These are phyloP conservation scores for Caenorhabditis drosophilae DNA, from an alignment of 2,888 invertebrate genomes.

Conservation along the genomic window DNA sequence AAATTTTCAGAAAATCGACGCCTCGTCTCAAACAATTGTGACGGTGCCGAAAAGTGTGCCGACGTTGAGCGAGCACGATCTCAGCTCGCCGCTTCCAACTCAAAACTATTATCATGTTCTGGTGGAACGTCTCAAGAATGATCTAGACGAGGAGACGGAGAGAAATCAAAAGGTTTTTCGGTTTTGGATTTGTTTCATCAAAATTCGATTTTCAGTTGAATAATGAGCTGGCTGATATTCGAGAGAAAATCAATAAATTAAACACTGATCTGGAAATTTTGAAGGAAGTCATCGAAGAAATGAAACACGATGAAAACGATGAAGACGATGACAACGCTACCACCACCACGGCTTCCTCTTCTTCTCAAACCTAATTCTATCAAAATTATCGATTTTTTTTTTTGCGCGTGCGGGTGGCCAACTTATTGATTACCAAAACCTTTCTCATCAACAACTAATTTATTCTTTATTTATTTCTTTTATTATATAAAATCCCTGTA, in stretches of 20 bases:
- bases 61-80: conserved; percentile 8
- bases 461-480: conserved; percentile 5
- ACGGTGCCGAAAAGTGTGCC: conserved; percentile 8
- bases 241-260: conserved; percentile 1
- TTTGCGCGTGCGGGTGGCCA: no score
- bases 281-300: conserved; percentile 5
- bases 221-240: background rate
- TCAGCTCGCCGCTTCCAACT: conserved; percentile 15
- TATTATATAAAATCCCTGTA: conserved; percentile 2
- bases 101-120: conserved; percentile 17
- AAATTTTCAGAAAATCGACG: conserved; percentile 6
- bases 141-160: conserved; percentile 13
- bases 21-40: conserved; percentile 17
- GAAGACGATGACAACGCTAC: no score
- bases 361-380: background rate
- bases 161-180: background rate
- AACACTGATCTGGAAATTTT: background rate
- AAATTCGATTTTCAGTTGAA: conserved; percentile 4
- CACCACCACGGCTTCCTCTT: background rate
- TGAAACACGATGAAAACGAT: conserved; percentile 3
- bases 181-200: background rate
- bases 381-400: background rate
- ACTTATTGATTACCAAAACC: no score
- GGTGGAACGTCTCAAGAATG: conserved; percentile 10
- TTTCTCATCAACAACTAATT: background rate